phyloP scores from a whole-genome alignment of 2,797 vertebrate genomes.

The Oreortyx pictus region DNA sequence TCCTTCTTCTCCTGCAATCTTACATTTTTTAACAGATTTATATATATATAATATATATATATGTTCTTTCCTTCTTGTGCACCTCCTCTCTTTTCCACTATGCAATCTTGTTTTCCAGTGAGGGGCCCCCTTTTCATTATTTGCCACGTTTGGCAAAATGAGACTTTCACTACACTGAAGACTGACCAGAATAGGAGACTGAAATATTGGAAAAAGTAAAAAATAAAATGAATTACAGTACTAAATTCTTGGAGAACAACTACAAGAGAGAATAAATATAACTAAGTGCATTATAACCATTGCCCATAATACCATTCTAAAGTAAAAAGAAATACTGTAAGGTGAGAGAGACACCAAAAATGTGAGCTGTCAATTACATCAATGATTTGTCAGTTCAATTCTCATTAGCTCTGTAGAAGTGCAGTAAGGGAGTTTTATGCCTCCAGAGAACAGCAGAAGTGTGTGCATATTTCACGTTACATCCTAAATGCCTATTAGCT shows the following conservation, averaged over 20 bases:
- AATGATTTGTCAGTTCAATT: slow-evolving; percentile 36
- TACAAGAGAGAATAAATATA: background rate
- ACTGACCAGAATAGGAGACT: background rate
- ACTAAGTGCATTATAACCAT: background rate
- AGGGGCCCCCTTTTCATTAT: background rate
- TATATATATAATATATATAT: background rate
- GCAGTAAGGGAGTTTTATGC: background rate
- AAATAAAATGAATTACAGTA: background rate
- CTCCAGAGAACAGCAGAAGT: slow-evolving; percentile 19
- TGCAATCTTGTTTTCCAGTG: background rate
- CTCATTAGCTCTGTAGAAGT: slow-evolving; percentile 48
- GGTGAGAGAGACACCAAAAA: slow-evolving; percentile 9
- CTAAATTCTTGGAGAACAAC: background rate
- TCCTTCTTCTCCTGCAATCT: background rate
- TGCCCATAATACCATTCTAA: background rate
- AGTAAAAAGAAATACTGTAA: background rate
- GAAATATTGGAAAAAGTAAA: background rate
- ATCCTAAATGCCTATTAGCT: slow-evolving; percentile 15
- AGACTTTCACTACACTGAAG: background rate
- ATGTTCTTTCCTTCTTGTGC: background rate
- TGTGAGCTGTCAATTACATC: slow-evolving; percentile 34
- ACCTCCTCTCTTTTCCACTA: background rate
- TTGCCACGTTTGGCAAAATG: background rate
- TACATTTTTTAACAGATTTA: background rate
- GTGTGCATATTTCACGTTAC: slow-evolving; percentile 15